Percentiles rank a stretch among this genome's conserved stretches.
Evolutionary conservation across 2,113 vertebrate species (phyloP).

Genomic region (Menidia beryllina): DNA sequence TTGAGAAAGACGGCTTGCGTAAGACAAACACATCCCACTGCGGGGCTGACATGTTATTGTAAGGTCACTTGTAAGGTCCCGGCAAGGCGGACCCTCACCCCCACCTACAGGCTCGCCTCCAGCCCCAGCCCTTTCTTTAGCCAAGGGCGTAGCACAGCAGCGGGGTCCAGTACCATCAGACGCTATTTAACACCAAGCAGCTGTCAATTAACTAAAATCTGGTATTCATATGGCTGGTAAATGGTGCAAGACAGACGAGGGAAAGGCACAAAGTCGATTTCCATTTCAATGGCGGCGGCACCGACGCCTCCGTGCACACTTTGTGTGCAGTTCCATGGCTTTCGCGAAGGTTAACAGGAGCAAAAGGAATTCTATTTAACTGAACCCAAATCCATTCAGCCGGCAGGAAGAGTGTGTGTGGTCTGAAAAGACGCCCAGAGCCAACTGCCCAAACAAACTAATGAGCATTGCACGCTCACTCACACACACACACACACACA

Average conservation of each 20-base stretch:
- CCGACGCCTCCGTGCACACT: conserved; percentile 40
- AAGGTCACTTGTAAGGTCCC: conserved; percentile 74
- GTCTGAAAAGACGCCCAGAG: conserved; percentile 70
- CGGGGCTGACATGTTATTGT: conserved; percentile 72
- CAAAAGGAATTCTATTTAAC: conserved; percentile 74
- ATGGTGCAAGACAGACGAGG: conserved; percentile 25
- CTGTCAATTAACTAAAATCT: conserved; percentile 42
- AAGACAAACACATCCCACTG: conserved; percentile 77
- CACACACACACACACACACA: conserved; percentile 37
- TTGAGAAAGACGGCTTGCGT: conserved; percentile 54
- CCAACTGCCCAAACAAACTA: conserved; percentile 75
- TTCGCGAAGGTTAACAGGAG: conserved; percentile 65
- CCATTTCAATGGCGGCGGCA: conserved; percentile 63
- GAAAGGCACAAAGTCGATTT: conserved; percentile 50
- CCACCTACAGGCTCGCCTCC: conserved; percentile 40
- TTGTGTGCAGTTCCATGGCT: conserved; percentile 46
- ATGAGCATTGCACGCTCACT: conserved; percentile 66
- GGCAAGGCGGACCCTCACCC: conserved; percentile 44
- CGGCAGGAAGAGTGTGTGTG: conserved; percentile 77
- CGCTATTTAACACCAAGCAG: conserved; percentile 45
- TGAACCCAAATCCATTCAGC: conserved; percentile 65
- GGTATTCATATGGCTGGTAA: conserved; percentile 25
- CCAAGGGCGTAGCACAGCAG: conserved; percentile 53
- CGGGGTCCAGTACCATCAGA: conserved; percentile 34
- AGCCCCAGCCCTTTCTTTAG: conserved; percentile 24